Percentiles rank a stretch among this genome's conserved stretches.
Conservation (phyloP, 2,888 invertebrate genomes). For the Mycalesis mineus region DNA sequence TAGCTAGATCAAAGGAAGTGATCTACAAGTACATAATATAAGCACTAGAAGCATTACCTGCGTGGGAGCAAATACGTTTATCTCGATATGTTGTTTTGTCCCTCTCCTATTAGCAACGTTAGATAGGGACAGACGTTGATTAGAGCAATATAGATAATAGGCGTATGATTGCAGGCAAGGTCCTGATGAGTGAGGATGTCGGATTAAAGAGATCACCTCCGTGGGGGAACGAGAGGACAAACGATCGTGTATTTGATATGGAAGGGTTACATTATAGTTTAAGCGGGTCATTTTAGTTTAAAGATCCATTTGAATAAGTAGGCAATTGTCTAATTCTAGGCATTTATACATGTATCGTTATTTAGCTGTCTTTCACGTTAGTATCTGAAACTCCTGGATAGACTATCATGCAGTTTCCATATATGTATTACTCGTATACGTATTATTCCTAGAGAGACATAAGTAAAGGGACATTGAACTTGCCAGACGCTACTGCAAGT, state of each 20-base stretch:
- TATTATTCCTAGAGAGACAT: no score
- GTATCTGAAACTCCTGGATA: no score
- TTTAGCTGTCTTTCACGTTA: no score
- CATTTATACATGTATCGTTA: not conserved
- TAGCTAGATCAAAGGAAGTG: conserved; percentile 20
- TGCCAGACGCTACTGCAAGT: no score
- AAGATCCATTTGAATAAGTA: not conserved
- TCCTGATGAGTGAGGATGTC: conserved; percentile 29
- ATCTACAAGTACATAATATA: conserved; percentile 1
- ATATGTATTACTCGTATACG: no score
- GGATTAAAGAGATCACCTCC: conserved; percentile 31
- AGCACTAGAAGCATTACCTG: conserved; percentile 15
- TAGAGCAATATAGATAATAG: conserved; percentile 20
- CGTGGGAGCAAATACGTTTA: conserved; percentile 29
- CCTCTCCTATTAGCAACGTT: not conserved
- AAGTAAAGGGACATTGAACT: no score
- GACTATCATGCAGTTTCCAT: no score
- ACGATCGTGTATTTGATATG: conserved; percentile 24
- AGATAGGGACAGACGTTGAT: conserved; percentile 9
- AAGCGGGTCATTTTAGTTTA: not conserved
- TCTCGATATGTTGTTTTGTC: conserved; percentile 14
- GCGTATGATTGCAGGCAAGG: conserved; percentile 23
- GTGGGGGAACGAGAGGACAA: conserved; percentile 27
- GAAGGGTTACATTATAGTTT: conserved; percentile 11
- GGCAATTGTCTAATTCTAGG: not conserved